phyloP scores from a whole-genome alignment of 2,888 invertebrate genomes.

The Neoitamus cyanurus region DNA sequence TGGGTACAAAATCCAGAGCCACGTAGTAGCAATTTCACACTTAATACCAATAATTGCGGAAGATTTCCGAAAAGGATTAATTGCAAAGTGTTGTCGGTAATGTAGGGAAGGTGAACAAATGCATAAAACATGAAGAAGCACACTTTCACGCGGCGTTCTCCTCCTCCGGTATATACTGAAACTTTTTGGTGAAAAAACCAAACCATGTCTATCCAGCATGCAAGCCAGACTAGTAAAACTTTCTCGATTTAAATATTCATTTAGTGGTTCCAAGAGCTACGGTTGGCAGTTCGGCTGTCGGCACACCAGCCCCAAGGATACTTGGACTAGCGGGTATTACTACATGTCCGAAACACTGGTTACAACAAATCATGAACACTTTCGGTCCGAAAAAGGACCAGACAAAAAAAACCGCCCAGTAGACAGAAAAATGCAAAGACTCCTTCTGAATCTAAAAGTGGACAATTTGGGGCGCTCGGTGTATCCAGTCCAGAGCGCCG shows the following conservation, averaged over 20 bases:
- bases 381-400: conserved; percentile 15
- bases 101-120: not conserved
- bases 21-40: not conserved
- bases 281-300: not conserved
- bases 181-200: not conserved
- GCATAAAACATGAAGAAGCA: too few species aligned
- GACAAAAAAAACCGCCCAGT: conserved; percentile 7
- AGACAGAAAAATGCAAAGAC: conserved; percentile 26
- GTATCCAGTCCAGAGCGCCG: not conserved
- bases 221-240: conserved; percentile 27
- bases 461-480: conserved; percentile 27
- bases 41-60: not conserved
- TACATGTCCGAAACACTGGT: conserved; percentile 45
- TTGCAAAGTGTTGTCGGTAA: not conserved
- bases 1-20: not conserved
- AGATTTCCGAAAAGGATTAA: not conserved
- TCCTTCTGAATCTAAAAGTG: conserved; percentile 37
- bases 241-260: conserved; percentile 43
- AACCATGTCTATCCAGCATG: conserved; percentile 7
- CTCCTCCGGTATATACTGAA: not conserved
- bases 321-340: not conserved
- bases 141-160: not conserved
- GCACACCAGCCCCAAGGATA: conserved; percentile 31
- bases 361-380: conserved; percentile 47
- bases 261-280: conserved; percentile 23